phyloP scores from a whole-genome alignment of 2,797 vertebrate species.

The Artibeus jamaicensis region DNA sequence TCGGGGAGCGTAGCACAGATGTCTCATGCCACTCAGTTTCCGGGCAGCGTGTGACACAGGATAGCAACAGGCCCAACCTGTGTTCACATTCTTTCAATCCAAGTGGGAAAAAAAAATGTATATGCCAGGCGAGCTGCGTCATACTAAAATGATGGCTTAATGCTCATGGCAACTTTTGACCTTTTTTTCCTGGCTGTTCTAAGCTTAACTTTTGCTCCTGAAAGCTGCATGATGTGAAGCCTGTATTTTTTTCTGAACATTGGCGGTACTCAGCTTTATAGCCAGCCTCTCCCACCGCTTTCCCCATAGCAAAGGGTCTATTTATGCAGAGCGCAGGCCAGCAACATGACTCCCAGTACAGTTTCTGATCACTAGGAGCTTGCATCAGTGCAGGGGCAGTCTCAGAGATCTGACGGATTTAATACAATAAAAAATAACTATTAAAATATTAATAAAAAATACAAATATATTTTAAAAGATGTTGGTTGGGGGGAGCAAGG shows the following conservation, averaged over 20 bases:
- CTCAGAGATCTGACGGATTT: not conserved
- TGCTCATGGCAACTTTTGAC: not conserved
- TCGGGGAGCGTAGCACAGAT: not conserved
- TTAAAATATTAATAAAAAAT: too few relatives aligned
- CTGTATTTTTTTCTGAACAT: not conserved
- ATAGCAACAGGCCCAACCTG: not conserved
- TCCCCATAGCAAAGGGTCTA: not conserved
- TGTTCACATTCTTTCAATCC: not conserved
- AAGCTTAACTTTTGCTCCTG: not conserved
- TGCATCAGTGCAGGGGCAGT: rapidly evolving
- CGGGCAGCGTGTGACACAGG: not conserved
- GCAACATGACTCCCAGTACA: not conserved
- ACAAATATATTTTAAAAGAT: not conserved
- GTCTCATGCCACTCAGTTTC: not conserved
- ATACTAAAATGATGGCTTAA: not conserved
- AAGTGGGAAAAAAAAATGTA: not conserved
- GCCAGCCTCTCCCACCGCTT: not conserved
- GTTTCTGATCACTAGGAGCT: not conserved
- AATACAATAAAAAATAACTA: not conserved
- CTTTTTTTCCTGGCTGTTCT: not conserved
- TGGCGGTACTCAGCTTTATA: not conserved
- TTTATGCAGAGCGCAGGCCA: not conserved
- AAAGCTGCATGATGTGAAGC: not conserved
- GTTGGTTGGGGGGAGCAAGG: too few relatives aligned
- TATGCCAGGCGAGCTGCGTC: too few relatives aligned